Percentiles rank a stretch among this genome's conserved stretches.
phyloP scores from a whole-genome alignment of 2,888 invertebrate species.

The Calameuta pallipes region DNA sequence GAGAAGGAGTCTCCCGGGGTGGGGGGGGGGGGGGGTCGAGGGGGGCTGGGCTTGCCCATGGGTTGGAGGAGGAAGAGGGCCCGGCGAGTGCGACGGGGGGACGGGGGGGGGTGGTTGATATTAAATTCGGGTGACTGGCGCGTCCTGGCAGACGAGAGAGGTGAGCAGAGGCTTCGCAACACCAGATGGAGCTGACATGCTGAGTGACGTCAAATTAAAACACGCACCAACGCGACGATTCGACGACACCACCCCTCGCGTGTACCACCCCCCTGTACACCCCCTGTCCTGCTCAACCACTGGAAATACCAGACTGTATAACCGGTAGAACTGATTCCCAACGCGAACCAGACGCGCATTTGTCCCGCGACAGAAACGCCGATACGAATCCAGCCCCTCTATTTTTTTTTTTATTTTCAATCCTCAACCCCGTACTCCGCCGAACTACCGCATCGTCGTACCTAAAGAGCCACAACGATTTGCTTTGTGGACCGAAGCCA shows the following conservation, averaged over 20 bases:
- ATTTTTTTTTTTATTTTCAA: neutral
- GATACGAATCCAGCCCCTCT: neutral
- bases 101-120: slow-evolving; percentile 49
- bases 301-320: neutral
- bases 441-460: neutral
- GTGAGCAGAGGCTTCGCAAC: slow-evolving; percentile 47
- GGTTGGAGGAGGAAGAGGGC: slow-evolving; percentile 19
- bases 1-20: slow-evolving; percentile 19
- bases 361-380: neutral
- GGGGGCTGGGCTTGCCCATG: slow-evolving; percentile 8
- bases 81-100: slow-evolving; percentile 24
- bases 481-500: neutral
- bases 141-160: slow-evolving; percentile 47
- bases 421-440: neutral
- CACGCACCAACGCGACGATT: slow-evolving; percentile 61
- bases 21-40: slow-evolving; percentile 20
- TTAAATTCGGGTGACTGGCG: slow-evolving; percentile 63
- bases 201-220: slow-evolving; percentile 65
- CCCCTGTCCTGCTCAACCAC: neutral
- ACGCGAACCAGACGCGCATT: neutral
- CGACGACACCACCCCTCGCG: slow-evolving; percentile 44
- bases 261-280: neutral
- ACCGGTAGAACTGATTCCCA: neutral
- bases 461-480: neutral
- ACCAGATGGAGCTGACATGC: slow-evolving; percentile 63